phyloP scores from a whole-genome alignment of 2,113 vertebrate species.

The Apaloderma vittatum region DNA sequence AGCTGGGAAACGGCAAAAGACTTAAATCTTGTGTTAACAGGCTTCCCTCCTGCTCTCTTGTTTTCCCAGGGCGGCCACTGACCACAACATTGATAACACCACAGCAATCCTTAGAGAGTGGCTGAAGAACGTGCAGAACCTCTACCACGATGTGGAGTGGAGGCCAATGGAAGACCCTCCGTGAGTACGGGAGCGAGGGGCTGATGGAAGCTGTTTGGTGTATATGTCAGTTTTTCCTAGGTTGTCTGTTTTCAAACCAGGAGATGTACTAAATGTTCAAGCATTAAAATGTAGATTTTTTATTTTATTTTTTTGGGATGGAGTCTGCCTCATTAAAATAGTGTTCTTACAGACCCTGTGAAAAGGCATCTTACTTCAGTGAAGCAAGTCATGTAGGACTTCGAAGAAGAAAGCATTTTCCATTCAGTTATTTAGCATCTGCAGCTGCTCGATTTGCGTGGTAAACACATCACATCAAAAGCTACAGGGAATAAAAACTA shows the following conservation, averaged over 20 bases:
- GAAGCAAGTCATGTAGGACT: not conserved
- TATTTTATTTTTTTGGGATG: not conserved
- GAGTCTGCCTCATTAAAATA: not conserved
- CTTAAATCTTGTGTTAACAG: not conserved
- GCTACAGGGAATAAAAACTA: not conserved
- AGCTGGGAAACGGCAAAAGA: not conserved
- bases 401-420: not conserved
- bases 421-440: not conserved
- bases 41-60: not conserved
- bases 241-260: not conserved
- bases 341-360: not conserved
- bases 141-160: slow-evolving; percentile 96
- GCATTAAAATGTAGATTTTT: not conserved
- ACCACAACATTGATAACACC: slow-evolving; percentile 95
- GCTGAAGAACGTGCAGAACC: slow-evolving; percentile 87
- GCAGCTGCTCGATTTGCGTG: not conserved
- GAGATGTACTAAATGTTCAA: not conserved
- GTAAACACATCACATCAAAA: slow-evolving; percentile 9
- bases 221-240: not conserved
- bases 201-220: not conserved
- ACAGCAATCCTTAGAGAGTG: slow-evolving; percentile 92
- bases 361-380: not conserved
- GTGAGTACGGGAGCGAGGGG: slow-evolving; percentile 77
- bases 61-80: slow-evolving; percentile 88
- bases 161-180: slow-evolving; percentile 91